Evolutionary conservation across 2,888 invertebrate genomes (phyloP).

Genomic region (Spilarctia lutea): DNA sequence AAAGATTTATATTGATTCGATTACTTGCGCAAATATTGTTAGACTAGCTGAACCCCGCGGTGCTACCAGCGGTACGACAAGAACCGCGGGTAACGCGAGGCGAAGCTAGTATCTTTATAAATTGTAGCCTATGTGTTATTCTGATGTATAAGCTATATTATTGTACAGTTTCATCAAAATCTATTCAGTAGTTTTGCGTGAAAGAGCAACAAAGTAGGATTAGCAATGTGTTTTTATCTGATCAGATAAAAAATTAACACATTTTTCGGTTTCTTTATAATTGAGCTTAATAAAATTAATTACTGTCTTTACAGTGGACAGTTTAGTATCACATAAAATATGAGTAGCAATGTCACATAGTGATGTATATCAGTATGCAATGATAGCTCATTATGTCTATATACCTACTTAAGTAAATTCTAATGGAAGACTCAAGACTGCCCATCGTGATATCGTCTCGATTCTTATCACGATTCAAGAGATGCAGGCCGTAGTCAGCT

Average conservation of each 20-base stretch:
- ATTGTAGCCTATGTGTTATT: too few relatives aligned
- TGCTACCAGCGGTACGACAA: too few relatives aligned
- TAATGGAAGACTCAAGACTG: constrained; percentile 43
- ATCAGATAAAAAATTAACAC: not conserved
- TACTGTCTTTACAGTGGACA: not conserved
- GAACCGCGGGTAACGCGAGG: too few relatives aligned
- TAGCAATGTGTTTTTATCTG: not conserved
- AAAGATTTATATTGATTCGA: not conserved
- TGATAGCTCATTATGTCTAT: constrained; percentile 11
- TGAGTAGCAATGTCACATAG: not conserved
- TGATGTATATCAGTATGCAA: constrained; percentile 6
- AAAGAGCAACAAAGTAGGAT: too few relatives aligned
- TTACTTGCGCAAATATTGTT: not conserved
- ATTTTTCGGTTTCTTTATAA: not conserved
- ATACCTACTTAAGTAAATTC: constrained; percentile 12
- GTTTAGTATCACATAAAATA: not conserved
- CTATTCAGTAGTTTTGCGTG: too few relatives aligned
- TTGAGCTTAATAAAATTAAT: not conserved
- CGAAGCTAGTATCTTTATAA: too few relatives aligned
- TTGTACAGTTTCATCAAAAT: too few relatives aligned
- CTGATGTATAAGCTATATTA: too few relatives aligned
- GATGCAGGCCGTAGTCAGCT: constrained; percentile 24
- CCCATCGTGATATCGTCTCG: constrained; percentile 67
- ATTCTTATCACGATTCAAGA: constrained; percentile 61
- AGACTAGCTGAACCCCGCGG: too few relatives aligned